Evolutionary conservation across 2,888 invertebrate genomes (phyloP), one percentile per base, ranked within the genome.

Genomic region (Lymantria dispar): DNA sequence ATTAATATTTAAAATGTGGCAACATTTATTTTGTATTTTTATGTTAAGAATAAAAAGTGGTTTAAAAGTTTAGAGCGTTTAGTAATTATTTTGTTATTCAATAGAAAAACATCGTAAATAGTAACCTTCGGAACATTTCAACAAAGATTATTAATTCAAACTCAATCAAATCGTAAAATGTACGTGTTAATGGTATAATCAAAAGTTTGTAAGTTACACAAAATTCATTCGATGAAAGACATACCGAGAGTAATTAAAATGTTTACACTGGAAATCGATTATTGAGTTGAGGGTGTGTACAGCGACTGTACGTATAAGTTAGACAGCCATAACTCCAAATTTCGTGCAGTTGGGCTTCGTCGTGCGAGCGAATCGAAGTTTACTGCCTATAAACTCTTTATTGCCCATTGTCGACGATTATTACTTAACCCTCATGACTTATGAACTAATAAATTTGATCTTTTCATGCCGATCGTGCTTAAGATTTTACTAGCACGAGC

Each of bases 361-460:
- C 62, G 84, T 81, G 84, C 79, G 80, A 81, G 76, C 71, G 76
- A 84, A 85, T 88, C 87, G 86, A 87, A 87, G 71, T 89, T 89
- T 88, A 90, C 81, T 82, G 83, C 86, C 88, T 86, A 90, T 90
- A 90, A 90, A 90, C 70, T 83, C 84, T 89, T 90, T 90, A 90
- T 88, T 79, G 86, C 86, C 87, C 86, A 89, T 90, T 90, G 88
- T 90, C 85, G 85, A 84, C 87, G 83, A 89, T 88, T 89, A 90
- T 88, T 89, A 88, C 89, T 87, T 86, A 87, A 85, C 89, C 87
- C 87, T 84, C 80, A 84, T 87, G 89, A 89, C 87, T 89, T 90
- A 89, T 89, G 87, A 87, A 87, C 88, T 87, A 85, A 88, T 89
- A 89, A 90, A 87, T 86, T 86, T 80, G 78, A 83, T 83, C 80